Conservation (phyloP, 2,888 invertebrate species). For the Pachycephus smyrnensis region DNA sequence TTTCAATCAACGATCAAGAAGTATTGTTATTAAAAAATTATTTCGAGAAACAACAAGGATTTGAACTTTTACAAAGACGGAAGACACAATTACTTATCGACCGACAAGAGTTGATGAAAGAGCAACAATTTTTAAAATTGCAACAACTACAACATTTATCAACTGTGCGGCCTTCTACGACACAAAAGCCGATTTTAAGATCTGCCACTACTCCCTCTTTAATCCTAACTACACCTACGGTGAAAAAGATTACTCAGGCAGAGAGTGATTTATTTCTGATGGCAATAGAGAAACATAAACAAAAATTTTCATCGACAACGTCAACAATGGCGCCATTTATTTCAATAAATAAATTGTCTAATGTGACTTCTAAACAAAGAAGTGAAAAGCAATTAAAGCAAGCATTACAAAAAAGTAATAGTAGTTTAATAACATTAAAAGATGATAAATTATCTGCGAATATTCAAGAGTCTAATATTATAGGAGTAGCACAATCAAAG, state of each 20-base stretch:
- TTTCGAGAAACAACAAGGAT: conserved; percentile 73
- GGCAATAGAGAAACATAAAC: conserved; percentile 62
- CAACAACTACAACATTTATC: conserved; percentile 79
- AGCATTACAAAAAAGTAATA: neutral
- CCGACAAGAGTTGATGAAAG: conserved; percentile 82
- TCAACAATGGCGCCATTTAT: conserved; percentile 21
- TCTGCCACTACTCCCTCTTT: conserved; percentile 54
- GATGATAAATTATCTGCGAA: conserved; percentile 47
- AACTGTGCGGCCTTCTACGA: conserved; percentile 34
- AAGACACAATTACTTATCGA: conserved; percentile 82
- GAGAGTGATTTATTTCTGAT: conserved; percentile 61
- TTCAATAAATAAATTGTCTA: conserved; percentile 15
- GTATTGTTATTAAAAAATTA: conserved; percentile 71
- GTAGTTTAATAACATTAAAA: conserved; percentile 42
- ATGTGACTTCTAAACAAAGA: conserved; percentile 22
- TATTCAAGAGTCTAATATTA: conserved; percentile 13
- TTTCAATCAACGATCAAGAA: conserved; percentile 69
- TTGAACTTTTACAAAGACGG: conserved; percentile 76
- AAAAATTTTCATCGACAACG: conserved; percentile 53
- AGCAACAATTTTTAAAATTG: conserved; percentile 79
- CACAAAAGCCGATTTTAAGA: conserved; percentile 52
- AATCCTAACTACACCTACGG: conserved; percentile 53
- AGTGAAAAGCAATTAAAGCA: neutral
- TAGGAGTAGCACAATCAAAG: conserved; percentile 25
- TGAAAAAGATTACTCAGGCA: conserved; percentile 57